phyloP scores from a whole-genome alignment of 1,140 invertebrate genomes.

The Bombus confusus region DNA sequence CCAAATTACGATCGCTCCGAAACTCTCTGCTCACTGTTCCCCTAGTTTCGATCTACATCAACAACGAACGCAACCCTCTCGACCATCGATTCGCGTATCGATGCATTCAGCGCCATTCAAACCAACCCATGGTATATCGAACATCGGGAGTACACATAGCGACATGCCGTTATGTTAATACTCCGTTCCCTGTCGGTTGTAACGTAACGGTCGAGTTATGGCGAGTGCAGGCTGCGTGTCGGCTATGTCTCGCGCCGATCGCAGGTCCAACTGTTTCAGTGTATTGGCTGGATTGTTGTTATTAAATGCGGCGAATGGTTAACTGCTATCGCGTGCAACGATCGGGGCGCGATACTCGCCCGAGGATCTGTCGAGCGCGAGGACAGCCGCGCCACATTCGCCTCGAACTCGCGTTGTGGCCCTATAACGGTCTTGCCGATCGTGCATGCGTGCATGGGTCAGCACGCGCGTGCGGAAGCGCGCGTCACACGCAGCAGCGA shows the following conservation, averaged over 20 bases:
- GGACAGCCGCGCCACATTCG: slow-evolving; percentile 28
- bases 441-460: slow-evolving; percentile 18
- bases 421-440: slow-evolving; percentile 66
- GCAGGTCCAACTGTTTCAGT: slow-evolving; percentile 3
- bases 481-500: background rate
- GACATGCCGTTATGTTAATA: slow-evolving; percentile 81
- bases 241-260: slow-evolving; percentile 40
- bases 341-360: background rate
- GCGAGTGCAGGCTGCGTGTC: slow-evolving; percentile 70
- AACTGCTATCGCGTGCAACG: background rate
- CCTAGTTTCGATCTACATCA: background rate
- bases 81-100: background rate
- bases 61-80: no score
- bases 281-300: slow-evolving; percentile 60
- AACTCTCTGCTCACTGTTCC: background rate
- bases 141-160: slow-evolving; percentile 45
- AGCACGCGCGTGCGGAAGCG: slow-evolving; percentile 1
- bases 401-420: slow-evolving; percentile 4
- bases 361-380: slow-evolving; percentile 4
- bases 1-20: background rate
- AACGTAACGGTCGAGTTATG: slow-evolving; percentile 78
- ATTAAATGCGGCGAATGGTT: slow-evolving; percentile 34
- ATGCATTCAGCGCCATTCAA: background rate
- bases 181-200: slow-evolving; percentile 72
- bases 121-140: slow-evolving; percentile 22